Percentiles rank a stretch among this genome's conserved stretches.
phyloP scores from a whole-genome alignment of 2,113 vertebrate genomes.

The Lonchura striata region DNA sequence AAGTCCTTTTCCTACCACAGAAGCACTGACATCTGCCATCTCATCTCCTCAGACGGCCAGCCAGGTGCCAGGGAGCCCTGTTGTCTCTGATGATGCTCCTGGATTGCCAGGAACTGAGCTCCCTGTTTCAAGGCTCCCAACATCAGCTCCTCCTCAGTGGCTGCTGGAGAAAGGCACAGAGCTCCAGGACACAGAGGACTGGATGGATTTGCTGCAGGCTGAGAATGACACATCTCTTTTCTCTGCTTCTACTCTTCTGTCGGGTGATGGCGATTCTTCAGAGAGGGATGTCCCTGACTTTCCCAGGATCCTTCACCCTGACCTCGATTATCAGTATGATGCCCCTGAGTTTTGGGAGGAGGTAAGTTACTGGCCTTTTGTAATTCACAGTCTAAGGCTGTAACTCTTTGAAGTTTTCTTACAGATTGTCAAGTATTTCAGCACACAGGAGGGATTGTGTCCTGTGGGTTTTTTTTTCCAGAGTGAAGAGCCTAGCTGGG shows the following conservation, averaged over 20 bases:
- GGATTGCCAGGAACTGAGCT: constrained; percentile 44
- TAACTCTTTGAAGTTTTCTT: background rate
- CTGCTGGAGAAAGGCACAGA: constrained; percentile 58
- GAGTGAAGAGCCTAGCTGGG: constrained; percentile 80
- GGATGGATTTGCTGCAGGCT: constrained; percentile 69
- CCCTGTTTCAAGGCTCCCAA: constrained; percentile 47
- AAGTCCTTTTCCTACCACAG: constrained; percentile 27
- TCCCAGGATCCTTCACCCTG: constrained; percentile 80
- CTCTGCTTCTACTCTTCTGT: constrained; percentile 88
- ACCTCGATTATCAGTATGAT: constrained; percentile 90
- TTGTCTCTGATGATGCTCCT: constrained; percentile 57
- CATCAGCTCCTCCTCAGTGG: constrained; percentile 42
- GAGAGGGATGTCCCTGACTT: constrained; percentile 81
- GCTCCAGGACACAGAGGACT: constrained; percentile 72
- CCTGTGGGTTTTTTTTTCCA: constrained; percentile 49
- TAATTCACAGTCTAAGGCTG: background rate
- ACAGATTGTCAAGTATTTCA: background rate
- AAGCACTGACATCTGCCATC: constrained; percentile 43
- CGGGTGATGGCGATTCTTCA: constrained; percentile 88
- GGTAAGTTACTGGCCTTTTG: constrained; percentile 75
- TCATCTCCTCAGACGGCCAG: constrained; percentile 41
- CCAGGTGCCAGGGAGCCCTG: background rate
- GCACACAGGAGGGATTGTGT: background rate
- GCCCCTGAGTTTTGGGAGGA: constrained; percentile 81
- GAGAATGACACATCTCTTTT: constrained; percentile 85